Percentiles rank a stretch among this genome's conserved stretches.
These are phyloP conservation scores for Gadopsis marmoratus DNA, from an alignment of 2,797 vertebrate species.

Conservation along the genomic window DNA sequence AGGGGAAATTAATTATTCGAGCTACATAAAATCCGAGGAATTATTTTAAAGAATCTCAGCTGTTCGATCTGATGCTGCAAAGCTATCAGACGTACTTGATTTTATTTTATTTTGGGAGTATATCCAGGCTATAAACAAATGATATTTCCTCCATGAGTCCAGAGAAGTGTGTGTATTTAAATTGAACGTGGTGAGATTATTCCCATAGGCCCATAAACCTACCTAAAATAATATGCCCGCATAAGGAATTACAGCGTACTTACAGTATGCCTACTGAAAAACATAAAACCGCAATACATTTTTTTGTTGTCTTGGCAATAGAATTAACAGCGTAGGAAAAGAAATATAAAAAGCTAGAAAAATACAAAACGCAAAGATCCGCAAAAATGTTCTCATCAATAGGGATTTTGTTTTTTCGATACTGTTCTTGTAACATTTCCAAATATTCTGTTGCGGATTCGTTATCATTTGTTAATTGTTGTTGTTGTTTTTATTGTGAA, in stretches of 20 bases:
- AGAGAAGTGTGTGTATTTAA: background rate
- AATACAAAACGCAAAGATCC: background rate
- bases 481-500: constrained; percentile 20
- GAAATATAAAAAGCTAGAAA: background rate
- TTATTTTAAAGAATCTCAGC: background rate
- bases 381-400: background rate
- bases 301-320: background rate
- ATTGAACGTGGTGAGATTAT: constrained; percentile 1
- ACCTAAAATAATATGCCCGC: background rate
- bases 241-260: background rate
- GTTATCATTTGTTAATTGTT: background rate
- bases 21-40: constrained; percentile 15
- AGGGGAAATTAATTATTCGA: constrained; percentile 18
- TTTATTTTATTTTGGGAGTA: constrained; percentile 3
- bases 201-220: background rate
- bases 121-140: constrained; percentile 12
- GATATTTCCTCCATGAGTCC: background rate
- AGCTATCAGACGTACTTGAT: background rate
- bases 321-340: background rate
- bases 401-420: background rate
- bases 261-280: background rate
- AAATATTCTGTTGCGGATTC: background rate
- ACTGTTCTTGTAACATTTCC: background rate
- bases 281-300: background rate
- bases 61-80: constrained; percentile 8